phyloP scores from a whole-genome alignment of 1,140 invertebrate genomes.

The Elysia chlorotica region DNA sequence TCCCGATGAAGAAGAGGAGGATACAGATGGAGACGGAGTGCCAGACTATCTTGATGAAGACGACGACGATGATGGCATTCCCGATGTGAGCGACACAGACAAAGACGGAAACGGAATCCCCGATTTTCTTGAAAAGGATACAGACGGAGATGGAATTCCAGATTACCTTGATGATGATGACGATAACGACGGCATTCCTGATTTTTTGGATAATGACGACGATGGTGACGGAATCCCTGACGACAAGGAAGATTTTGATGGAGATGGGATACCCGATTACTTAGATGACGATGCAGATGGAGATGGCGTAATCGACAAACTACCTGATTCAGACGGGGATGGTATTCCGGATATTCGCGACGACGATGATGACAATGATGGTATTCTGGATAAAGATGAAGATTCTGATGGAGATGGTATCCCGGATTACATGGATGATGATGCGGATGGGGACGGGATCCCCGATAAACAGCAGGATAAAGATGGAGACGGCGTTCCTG shows the following conservation, averaged over 20 bases:
- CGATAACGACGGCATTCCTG: constrained; percentile 56
- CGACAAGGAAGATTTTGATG: constrained; percentile 46
- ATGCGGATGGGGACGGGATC: constrained; percentile 51
- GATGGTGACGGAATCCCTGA: constrained; percentile 51
- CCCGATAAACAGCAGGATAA: constrained; percentile 44
- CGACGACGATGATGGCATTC: constrained; percentile 52
- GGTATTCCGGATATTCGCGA: constrained; percentile 45
- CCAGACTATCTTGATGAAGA: constrained; percentile 50
- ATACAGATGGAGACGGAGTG: constrained; percentile 48
- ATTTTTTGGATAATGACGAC: constrained; percentile 46
- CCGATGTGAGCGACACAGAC: constrained; percentile 39
- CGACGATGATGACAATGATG: constrained; percentile 50
- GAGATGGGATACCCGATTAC: constrained; percentile 59
- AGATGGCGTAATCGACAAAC: constrained; percentile 50
- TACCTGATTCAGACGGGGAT: constrained; percentile 47
- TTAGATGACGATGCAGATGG: constrained; percentile 53
- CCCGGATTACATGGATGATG: constrained; percentile 45
- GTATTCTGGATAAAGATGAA: constrained; percentile 50
- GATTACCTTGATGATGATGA: constrained; percentile 55
- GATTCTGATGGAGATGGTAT: constrained; percentile 49
- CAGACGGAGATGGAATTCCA: constrained; percentile 48
- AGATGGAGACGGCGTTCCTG: constrained; percentile 48
- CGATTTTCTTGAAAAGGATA: constrained; percentile 41
- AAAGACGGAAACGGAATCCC: constrained; percentile 51
- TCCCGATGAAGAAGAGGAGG: constrained; percentile 41